Evolutionary conservation across 2,797 vertebrate species (phyloP), one percentile per base, ranked within the genome.

Genomic region (Tiaroga cobitis): DNA sequence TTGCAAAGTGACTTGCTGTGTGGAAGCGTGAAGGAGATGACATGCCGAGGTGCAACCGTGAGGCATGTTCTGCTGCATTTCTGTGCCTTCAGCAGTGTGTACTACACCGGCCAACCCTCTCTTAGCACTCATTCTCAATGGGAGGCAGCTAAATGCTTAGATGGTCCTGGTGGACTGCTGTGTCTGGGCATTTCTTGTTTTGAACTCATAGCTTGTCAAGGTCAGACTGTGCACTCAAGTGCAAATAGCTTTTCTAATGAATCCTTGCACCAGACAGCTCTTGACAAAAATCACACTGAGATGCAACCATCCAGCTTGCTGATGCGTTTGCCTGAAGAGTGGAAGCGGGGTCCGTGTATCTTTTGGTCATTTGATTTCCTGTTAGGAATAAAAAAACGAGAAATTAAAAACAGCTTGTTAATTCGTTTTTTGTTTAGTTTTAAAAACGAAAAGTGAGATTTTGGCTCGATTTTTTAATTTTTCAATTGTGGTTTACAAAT

Each of bases 221-320:
- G 83, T 84, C 51, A 78, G 67, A 70, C 37, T n/a, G 51, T 59
- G 46, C 11, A 43, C 49, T 70, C 83, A 34, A 78, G 76, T 85
- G 75, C 75, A 85, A 80, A 85, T 85, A 85, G 46, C 37, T 34
- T 79, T 72, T 84, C 75, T 63, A 3, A 26, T 21, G 15, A 79
- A 79, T 18, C 18, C 67, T 59, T 56, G 9, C 15, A 79, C 0
- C 51, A 69, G 80, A 69, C 19, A 81, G 65, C 24, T 51, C 34
- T 56, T 70, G 65, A 81, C 49, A 34, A 61, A 84, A 85, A 34
- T 78, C 75, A 70, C 75, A 79, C 65, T 79, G 46, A n/a, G 51
- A 78, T 79, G 65, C 26, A 56, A 43, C 16, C 61, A 65, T 24
- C 41, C 43, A 13, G 26, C 34, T 65, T 75, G 41, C 3, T 37